Base-by-base conservation (phyloP, 2,113 vertebrate species). In the Trogon melanurus region DNA sequence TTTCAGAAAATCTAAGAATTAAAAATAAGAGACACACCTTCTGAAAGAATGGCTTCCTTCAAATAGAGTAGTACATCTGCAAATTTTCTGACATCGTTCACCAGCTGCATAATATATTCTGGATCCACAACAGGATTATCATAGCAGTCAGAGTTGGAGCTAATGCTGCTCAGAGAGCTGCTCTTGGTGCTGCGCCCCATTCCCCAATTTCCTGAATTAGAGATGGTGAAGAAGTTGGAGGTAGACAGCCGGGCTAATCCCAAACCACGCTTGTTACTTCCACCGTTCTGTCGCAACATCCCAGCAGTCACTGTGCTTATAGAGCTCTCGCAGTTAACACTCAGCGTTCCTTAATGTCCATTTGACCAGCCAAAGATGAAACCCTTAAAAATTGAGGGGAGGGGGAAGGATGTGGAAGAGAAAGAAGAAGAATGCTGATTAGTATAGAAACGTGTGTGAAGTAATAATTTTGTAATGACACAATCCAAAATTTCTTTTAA, bases 101-200 rank as follows among this genome's bases (percentile, higher is more conserved):
- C 99, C 96, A 99, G 97, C 94, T 99, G 99, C 99, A 99, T 99
- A 93, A 99, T 99, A 85, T 99, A 99, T 89, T 99, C 98, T 23
- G 99, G 98, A 93, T 99, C 99, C 34, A 99, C 98, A 88, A 96
- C 79, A 50, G 98, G 96, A 64, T 80, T 96, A 47, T 99, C 98
- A 32, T 97, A 96, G 90, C 97, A 97, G 74, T 98, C 98, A 2
- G 97, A 97, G 41, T 96, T 98, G 81, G 97, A 97, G 93, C 98
- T 98, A 80, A 98, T 98, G 84, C 97, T 98, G 96, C 96, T 98
- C 94, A 98, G 94, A 34, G 97, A 98, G 92, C 97, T 98, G 88
- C 97, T 98, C 94, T 98, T 97, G 86, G 98, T 98, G 96, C 97
- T 98, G 91, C 98, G 98, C 79, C 98, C 99, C 98, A 98, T 98